Evolutionary conservation across 2,888 invertebrate genomes (phyloP).

Genomic region (Nemotelus pantherinus): DNA sequence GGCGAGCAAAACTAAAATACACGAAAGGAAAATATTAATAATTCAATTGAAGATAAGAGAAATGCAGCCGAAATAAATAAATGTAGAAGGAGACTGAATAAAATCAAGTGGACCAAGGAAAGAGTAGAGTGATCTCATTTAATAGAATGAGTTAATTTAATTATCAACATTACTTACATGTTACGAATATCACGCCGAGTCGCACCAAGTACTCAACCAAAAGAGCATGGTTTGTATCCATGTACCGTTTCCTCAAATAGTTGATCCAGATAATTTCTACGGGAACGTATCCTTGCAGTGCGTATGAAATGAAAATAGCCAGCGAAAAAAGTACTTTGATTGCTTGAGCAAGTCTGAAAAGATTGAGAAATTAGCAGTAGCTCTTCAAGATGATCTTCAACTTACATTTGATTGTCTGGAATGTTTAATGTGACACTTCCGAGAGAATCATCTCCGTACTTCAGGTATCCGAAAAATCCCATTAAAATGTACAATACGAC

Average conservation of each 20-base stretch:
- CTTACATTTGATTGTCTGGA: conserved; percentile 70
- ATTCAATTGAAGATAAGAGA: not conserved
- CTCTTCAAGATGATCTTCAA: not conserved
- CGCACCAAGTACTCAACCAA: conserved; percentile 68
- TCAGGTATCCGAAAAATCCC: conserved; percentile 87
- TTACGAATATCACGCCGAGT: conserved; percentile 68
- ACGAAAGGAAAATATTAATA: conserved; percentile 39
- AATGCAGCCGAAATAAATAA: no score
- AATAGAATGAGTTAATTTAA: no score
- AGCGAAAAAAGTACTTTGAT: conserved; percentile 72
- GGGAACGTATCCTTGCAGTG: conserved; percentile 89
- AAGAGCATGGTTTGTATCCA: conserved; percentile 61
- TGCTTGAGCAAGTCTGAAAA: conserved; percentile 71
- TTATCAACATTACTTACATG: conserved; percentile 68
- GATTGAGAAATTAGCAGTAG: conserved; percentile 3
- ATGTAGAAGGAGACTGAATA: no score
- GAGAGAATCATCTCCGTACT: conserved; percentile 74
- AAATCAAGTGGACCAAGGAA: no score
- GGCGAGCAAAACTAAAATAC: conserved; percentile 75
- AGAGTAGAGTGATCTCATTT: no score
- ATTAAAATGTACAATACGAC: conserved; percentile 79
- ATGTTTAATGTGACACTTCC: conserved; percentile 87
- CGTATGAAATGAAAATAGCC: conserved; percentile 84
- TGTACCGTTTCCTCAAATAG: conserved; percentile 63
- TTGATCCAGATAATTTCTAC: conserved; percentile 79